Evolutionary conservation across 37 sponge, comb jelly and placozoan species (phyloP), one percentile per base, ranked within the genome.

Genomic region (Theonella swinhoei): DNA sequence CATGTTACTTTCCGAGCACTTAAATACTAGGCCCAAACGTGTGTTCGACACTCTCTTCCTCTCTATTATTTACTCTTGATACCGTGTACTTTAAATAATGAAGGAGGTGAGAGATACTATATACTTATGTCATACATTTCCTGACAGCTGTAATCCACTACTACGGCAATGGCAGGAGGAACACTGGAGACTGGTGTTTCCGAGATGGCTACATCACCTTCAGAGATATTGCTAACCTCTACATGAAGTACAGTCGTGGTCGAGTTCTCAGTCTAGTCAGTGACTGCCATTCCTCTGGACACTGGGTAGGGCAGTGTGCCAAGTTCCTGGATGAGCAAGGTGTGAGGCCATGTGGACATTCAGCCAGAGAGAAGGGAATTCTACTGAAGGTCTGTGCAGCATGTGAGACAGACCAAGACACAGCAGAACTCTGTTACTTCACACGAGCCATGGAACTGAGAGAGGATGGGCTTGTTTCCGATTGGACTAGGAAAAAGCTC

Each of bases 111-210:
- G n/a, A n/a, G n/a, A n/a, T n/a, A n/a, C n/a, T n/a, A 28, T 66
- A 66, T 25, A 43, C 1, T 25, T 66, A 25, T 14, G 28, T 66
- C 8, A 25, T n/a, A n/a, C n/a, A n/a, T n/a, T n/a, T n/a, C n/a
- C n/a, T n/a, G n/a, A 34, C 76, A 93, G 93, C 41, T 72, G 28
- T 85, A 1, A 24, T 93, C 31, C 82, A 90, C 80, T 94, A 94
- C 63, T 70, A 71, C 68, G 94, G 94, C 1, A 75, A 60, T 34
- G 84, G 94, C 26, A 81, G 73, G 87, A 73, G 74, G 67, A 69
- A 40, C 37, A 87, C 94, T 25, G 94, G 94, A 39, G 88, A 90
- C 82, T 94, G 94, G 94, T 90, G 94, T 61, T 94, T 94, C 72
- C 67, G 79, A 60, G 93, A 89, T 74, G 87, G 87, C 36, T 72